Evolutionary conservation across 1,140 invertebrate genomes (phyloP), one percentile per base, ranked within the genome.

Genomic region (Oryctes rhinoceros): DNA sequence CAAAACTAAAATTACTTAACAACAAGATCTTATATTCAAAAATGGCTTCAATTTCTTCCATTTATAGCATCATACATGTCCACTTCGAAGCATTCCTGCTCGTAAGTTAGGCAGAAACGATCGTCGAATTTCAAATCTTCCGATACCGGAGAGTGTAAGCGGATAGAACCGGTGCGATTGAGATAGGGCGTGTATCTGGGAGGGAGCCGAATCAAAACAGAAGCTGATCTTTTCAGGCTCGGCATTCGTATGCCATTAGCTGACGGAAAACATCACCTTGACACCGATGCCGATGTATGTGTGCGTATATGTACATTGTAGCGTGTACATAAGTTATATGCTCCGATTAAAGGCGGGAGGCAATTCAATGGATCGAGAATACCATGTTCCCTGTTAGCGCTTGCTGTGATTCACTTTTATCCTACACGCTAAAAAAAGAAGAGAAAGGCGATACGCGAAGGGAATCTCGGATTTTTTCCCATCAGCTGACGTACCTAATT

Each of bases 191-290:
- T 37, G 35, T 13, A 71, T 67, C 3, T 11, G 24, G 65, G 4
- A 24, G 35, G 20, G 65, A 71, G 65, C 20, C 24, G 65, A 71
- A 35, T 37, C 20, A 71, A 71, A 71, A 71, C 65, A 71, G 65
- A 37, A 71, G 65, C 65, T 71, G 65, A 71, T 71, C 24, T 71
- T 71, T 71, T 71, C 65, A 71, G 24, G 65, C 65, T 35, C 65
- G 20, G 35, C 65, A 37, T 10, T 71, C 65, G 65, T 35, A 5
- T 37, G 20, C 18, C 65, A 30, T 71, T 71, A 71, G 65, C 65
- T 71, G 65, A 71, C 65, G 65, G 65, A 37, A 37, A 71, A 35
- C 65, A 37, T 71, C 65, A 71, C 65, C 65, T 71, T 71, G 65
- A 71, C 65, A 71, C 65, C 65, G 65, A 71, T 71, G 65, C 65